phyloP scores from a whole-genome alignment of 2,888 invertebrate species.

The Ophioninae sp. region DNA sequence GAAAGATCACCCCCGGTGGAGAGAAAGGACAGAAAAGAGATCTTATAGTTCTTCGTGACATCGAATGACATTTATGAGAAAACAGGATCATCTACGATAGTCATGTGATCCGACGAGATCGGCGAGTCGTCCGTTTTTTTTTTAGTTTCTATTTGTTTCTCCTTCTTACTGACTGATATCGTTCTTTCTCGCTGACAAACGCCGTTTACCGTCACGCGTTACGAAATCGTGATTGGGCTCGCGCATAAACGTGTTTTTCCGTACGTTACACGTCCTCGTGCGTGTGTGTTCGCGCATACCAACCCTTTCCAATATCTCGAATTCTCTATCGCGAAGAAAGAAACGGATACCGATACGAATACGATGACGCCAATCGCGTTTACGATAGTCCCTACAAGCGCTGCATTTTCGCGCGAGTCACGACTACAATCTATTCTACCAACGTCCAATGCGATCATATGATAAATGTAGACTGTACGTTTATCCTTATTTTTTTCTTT shows the following conservation, averaged over 20 bases:
- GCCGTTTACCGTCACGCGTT: not conserved
- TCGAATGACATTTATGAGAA: not conserved
- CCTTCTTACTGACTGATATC: not conserved
- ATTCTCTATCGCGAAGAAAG: conserved; percentile 13
- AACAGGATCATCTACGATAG: conserved; percentile 38
- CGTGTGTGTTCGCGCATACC: not conserved
- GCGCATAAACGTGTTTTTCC: conserved; percentile 6
- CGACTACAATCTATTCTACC: conserved; percentile 64
- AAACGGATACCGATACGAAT: conserved; percentile 27
- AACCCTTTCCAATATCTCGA: not conserved
- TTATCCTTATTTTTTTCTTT: conserved; percentile 68
- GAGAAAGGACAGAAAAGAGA: not conserved
- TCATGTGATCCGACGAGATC: conserved; percentile 63
- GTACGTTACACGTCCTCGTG: not conserved
- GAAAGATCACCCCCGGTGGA: not conserved
- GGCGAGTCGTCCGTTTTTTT: conserved; percentile 47
- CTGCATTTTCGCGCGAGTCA: conserved; percentile 60
- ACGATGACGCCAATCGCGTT: conserved; percentile 69
- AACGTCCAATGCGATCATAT: conserved; percentile 69
- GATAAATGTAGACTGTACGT: conserved; percentile 77
- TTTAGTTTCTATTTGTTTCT: conserved; percentile 20
- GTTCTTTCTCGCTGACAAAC: not conserved
- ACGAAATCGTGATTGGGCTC: not conserved
- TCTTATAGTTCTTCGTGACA: not conserved
- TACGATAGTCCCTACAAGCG: conserved; percentile 48